Conservation (phyloP, 1,140 invertebrate species). For the Phenacoccus solenopsis region DNA sequence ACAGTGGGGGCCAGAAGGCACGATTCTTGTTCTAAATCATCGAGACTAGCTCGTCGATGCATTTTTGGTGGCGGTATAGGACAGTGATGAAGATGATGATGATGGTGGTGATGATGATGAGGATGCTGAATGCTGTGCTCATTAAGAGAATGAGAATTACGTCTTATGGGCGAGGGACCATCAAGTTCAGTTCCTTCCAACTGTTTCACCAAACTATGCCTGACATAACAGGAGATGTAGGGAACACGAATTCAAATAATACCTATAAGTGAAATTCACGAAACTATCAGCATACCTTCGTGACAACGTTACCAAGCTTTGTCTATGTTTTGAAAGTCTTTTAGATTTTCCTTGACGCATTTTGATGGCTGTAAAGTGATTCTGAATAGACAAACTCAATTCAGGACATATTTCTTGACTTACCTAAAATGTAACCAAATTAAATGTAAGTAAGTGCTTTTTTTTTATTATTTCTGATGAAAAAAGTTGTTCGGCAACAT, state of each 20-base stretch:
- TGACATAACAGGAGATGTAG: conserved; percentile 29
- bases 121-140: conserved; percentile 23
- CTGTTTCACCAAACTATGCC: conserved; percentile 62
- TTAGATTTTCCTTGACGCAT: conserved; percentile 52
- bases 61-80: conserved; percentile 35
- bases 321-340: conserved; percentile 63
- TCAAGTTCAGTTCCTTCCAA: conserved; percentile 51
- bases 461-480: too few species aligned
- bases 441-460: neutral
- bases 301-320: conserved; percentile 65
- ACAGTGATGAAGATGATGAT: conserved; percentile 21
- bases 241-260: conserved; percentile 9
- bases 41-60: conserved; percentile 54
- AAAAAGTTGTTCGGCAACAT: neutral
- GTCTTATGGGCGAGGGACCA: conserved; percentile 48
- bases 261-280: neutral
- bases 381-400: conserved; percentile 65
- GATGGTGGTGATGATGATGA: conserved; percentile 21
- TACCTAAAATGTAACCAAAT: conserved; percentile 42
- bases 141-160: conserved; percentile 30
- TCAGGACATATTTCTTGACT: conserved; percentile 70
- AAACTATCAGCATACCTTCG: conserved; percentile 39
- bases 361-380: conserved; percentile 77
- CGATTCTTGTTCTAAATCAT: conserved; percentile 60
- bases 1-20: conserved; percentile 59